Evolutionary conservation across 2,888 invertebrate genomes (phyloP), one percentile per base, ranked within the genome.

Genomic region (Cheilosia vernalis): DNA sequence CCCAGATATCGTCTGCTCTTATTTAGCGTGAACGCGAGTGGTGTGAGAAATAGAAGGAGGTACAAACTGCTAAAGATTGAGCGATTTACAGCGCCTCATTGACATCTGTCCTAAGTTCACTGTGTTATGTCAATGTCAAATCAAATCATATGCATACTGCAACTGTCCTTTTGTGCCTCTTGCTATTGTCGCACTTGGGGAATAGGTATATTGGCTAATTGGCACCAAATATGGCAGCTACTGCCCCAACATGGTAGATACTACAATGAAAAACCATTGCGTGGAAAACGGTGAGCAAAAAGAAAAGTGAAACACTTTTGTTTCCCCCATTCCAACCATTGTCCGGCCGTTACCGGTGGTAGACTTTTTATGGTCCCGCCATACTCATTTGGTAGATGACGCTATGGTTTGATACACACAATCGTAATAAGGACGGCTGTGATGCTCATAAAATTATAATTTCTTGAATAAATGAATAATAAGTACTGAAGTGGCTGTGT

Each of bases 1-100:
- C 70, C 67, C 55, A 85, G 85, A 85, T 85, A 85, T 81, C 77
- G 81, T 74, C 81, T 81, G 85, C 81, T 81, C 85, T 61, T 81
- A 67, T 79, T 84, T 74, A 69, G 21, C 19, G 55, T 47, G 49
- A 17, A 9, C 49, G 47, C 44, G n/a, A n/a, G 37, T 24, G 49
- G 17, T 55, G 67, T 67, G 83, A 17, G 40, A 70, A 60, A 49
- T 55, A 53, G 69, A 58, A 53, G 37, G 44, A 73, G 17, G 17
- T 37, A 47, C 15, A 17, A 5, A 17, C 27, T 4, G 27, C n/a
- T n/a, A 55, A 19, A 55, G 61, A 83, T 73, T 63, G 63, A 67
- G 44, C 24, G 73, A 78, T 78, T 83, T 61, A 66, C 63, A 83
- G 63, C 44, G 19, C 53, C 72, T 56, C 78, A 69, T 69, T 83